A percentile compares a stretch with the other conserved stretches of the same genome.
phyloP scores from a whole-genome alignment of 2,113 vertebrate species.

The Gasterosteus nipponicus region DNA sequence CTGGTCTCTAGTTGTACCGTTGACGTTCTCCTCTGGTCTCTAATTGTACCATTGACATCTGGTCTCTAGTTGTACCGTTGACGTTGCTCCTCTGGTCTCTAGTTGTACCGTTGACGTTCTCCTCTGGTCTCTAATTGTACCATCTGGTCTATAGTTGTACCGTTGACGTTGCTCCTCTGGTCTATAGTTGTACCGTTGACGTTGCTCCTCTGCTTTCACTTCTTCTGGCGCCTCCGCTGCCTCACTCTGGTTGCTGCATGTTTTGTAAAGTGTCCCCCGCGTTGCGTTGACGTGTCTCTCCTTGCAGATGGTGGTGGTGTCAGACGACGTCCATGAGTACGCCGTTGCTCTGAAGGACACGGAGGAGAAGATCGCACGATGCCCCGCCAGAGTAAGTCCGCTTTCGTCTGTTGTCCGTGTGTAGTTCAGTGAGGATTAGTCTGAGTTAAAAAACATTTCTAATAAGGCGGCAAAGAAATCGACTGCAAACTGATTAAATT shows the following conservation, averaged over 20 bases:
- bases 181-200: background rate
- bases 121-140: too few relatives aligned
- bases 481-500: too few relatives aligned
- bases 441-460: background rate
- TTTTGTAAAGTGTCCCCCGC: too few relatives aligned
- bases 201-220: background rate
- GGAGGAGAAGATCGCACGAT: slow-evolving; percentile 94
- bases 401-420: background rate
- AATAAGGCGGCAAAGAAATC: background rate
- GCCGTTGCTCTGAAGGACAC: slow-evolving; percentile 95
- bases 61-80: background rate
- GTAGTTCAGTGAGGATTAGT: background rate
- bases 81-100: background rate
- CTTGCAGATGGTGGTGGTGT: slow-evolving; percentile 95
- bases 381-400: slow-evolving; percentile 85
- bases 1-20: too few relatives aligned
- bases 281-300: background rate
- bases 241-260: background rate
- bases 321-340: slow-evolving; percentile 96
- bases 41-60: too few relatives aligned
- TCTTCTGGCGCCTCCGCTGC: background rate
- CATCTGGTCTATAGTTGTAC: too few relatives aligned
- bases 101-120: too few relatives aligned
- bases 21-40: too few relatives aligned
- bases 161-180: too few relatives aligned